Conservation (phyloP, 2,797 vertebrate genomes). For the Acomys russatus region DNA sequence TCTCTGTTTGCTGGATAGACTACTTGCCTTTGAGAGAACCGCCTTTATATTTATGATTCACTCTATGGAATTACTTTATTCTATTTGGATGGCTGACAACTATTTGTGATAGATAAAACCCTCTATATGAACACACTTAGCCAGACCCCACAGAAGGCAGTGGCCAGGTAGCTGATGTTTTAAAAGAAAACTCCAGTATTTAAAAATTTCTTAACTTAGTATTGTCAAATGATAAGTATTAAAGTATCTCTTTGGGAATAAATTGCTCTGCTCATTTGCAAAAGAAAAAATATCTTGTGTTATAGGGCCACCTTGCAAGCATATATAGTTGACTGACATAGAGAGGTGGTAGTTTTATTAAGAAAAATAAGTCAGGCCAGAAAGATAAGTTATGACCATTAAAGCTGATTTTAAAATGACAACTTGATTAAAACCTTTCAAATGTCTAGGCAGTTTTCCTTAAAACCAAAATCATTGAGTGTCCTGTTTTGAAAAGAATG, state of each 20-base stretch:
- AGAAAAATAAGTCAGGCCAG: constrained; percentile 12
- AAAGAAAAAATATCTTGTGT: neutral
- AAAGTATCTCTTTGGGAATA: neutral
- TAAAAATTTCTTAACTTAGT: neutral
- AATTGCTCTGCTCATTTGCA: neutral
- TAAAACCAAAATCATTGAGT: constrained; percentile 33
- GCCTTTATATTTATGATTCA: neutral
- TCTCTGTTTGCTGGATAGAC: neutral
- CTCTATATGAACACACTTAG: neutral
- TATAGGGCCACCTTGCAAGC: neutral
- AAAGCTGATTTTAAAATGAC: constrained; percentile 2
- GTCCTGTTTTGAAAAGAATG: constrained; percentile 60
- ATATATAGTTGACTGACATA: neutral
- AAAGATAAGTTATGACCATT: neutral
- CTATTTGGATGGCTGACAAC: neutral
- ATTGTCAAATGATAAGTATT: neutral
- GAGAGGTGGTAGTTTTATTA: neutral
- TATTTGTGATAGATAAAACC: neutral
- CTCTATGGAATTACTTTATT: neutral
- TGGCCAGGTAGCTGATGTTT: neutral
- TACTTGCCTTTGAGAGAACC: neutral
- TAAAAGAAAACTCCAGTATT: neutral
- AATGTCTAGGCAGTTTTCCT: constrained; percentile 13
- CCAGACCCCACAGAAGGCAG: neutral
- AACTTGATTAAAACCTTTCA: neutral